These are phyloP conservation scores for Platycercus adscitus DNA, from an alignment of 2,113 vertebrate species.

Conservation along the genomic window DNA sequence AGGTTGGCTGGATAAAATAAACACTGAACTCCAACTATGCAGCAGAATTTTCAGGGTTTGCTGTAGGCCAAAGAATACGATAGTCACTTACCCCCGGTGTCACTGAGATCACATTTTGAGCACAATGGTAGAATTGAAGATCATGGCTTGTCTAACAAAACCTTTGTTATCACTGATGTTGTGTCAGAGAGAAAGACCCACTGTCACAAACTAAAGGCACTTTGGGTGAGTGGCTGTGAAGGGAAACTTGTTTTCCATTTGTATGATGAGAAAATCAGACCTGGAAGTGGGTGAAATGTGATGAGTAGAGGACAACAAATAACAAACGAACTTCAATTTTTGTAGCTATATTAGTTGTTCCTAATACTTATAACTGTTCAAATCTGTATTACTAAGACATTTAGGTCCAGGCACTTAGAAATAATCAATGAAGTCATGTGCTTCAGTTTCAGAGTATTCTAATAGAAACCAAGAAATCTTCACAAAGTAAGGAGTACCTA, in stretches of 20 bases:
- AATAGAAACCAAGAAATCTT: not conserved
- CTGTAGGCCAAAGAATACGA: not conserved
- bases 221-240: not conserved
- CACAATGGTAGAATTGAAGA: conserved; percentile 33
- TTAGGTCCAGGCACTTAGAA: not conserved
- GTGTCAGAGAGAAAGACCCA: not conserved
- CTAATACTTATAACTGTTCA: not conserved
- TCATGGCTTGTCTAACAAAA: not conserved
- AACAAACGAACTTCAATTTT: not conserved
- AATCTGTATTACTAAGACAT: not conserved
- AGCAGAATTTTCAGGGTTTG: not conserved
- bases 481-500: not conserved
- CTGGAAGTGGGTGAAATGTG: not conserved
- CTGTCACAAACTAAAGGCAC: conserved; percentile 1
- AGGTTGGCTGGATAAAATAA: not conserved
- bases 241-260: conserved; percentile 21
- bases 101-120: conserved; percentile 17
- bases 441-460: not conserved
- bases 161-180: not conserved
- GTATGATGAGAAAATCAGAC: not conserved
- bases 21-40: not conserved
- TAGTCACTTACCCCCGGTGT: not conserved
- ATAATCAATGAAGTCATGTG: not conserved
- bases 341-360: not conserved
- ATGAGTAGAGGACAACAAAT: not conserved